Percentiles rank a stretch among this genome's conserved stretches.
Conservation (phyloP, 2,888 invertebrate genomes). For the Rhorus exstirpatorius region DNA sequence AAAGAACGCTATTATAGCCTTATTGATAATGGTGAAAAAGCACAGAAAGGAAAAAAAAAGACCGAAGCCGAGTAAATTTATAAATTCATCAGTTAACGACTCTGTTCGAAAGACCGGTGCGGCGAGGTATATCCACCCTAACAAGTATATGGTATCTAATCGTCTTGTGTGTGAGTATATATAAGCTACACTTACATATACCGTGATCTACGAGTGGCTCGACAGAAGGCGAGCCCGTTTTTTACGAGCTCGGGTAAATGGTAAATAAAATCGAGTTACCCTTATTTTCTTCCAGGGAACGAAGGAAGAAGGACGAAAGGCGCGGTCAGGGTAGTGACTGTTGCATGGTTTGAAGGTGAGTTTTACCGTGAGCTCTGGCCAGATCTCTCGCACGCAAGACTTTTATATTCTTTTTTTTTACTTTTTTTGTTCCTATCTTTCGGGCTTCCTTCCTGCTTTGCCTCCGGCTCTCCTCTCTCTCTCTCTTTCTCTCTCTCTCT, state of each 20-base stretch:
- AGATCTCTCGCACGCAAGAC: constrained; percentile 64
- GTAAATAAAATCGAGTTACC: constrained; percentile 68
- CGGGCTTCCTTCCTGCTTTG: constrained; percentile 55
- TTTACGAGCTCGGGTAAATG: constrained; percentile 53
- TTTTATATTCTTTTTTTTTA: constrained; percentile 19
- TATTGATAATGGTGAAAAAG: constrained; percentile 28
- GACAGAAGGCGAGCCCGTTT: constrained; percentile 47
- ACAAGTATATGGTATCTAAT: constrained; percentile 13
- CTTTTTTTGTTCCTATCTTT: constrained; percentile 35
- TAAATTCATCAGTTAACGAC: constrained; percentile 24
- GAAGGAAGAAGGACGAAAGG: neutral
- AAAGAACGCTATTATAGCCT: neutral
- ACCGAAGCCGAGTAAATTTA: constrained; percentile 3
- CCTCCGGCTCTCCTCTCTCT: neutral
- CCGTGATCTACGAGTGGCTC: constrained; percentile 24
- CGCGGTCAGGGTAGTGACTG: constrained; percentile 25
- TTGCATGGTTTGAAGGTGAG: constrained; percentile 11
- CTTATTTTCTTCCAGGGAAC: constrained; percentile 36
- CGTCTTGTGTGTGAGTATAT: constrained; percentile 3
- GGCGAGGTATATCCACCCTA: constrained; percentile 16
- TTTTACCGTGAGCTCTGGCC: constrained; percentile 34
- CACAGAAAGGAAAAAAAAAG: constrained; percentile 5
- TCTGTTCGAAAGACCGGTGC: constrained; percentile 27
- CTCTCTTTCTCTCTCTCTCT: constrained; percentile 55
- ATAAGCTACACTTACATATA: constrained; percentile 1